Conservation (phyloP, 92 coral and sea anemone genomes). For the Actinostola sp. region DNA sequence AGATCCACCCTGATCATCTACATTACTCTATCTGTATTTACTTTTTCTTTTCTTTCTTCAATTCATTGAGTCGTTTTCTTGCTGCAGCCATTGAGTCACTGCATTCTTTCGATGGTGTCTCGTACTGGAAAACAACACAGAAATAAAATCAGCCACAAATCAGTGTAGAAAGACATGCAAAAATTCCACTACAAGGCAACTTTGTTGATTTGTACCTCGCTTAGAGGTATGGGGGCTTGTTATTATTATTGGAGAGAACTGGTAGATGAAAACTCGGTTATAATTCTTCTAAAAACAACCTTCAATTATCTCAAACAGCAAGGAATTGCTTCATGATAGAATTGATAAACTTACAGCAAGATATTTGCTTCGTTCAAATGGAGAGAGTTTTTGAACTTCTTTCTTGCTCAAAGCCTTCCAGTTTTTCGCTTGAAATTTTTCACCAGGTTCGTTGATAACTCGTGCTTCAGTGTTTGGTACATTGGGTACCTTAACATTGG, state of each 20-base stretch:
- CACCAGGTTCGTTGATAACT: slow-evolving; percentile 20
- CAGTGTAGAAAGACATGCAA: background rate
- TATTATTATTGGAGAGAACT: too few relatives aligned
- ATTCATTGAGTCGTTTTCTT: slow-evolving; percentile 75
- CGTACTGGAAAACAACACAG: slow-evolving; percentile 59
- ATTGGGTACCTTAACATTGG: slow-evolving; percentile 71
- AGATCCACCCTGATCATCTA: too few relatives aligned
- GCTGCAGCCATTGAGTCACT: slow-evolving; percentile 83
- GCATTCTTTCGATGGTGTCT: slow-evolving; percentile 76
- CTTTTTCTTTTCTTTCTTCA: slow-evolving; percentile 65
- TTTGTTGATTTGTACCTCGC: too few relatives aligned
- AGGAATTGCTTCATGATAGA: too few relatives aligned
- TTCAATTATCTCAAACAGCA: too few relatives aligned
- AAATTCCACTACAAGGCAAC: too few relatives aligned
- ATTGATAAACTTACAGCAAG: slow-evolving; percentile 81
- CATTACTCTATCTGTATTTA: too few relatives aligned
- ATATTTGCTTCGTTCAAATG: slow-evolving; percentile 84
- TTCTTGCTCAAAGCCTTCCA: slow-evolving; percentile 87
- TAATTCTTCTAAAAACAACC: too few relatives aligned
- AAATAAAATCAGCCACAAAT: background rate
- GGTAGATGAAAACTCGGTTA: too few relatives aligned
- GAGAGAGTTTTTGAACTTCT: slow-evolving; percentile 79
- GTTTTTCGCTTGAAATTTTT: slow-evolving; percentile 84
- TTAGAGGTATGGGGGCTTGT: too few relatives aligned
- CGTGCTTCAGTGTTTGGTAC: slow-evolving; percentile 38